These are phyloP conservation scores for Tipula vernalis DNA, from an alignment of 2,888 invertebrate genomes.

Conservation along the genomic window DNA sequence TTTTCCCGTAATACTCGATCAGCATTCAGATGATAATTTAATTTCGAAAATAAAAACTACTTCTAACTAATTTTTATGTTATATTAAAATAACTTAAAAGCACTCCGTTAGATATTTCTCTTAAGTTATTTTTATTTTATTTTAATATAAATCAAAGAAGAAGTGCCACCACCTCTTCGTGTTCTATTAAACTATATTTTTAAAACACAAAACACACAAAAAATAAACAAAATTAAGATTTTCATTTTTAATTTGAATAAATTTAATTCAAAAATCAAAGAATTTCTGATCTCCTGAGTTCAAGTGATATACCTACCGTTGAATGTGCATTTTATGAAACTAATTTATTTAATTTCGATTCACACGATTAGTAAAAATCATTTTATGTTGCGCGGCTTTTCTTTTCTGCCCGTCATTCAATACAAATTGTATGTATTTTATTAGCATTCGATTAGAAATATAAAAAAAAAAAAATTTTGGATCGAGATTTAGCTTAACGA, in stretches of 20 bases:
- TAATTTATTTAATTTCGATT: not conserved
- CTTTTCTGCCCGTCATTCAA: too few relatives aligned
- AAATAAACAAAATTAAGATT: not conserved
- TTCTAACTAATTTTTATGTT: not conserved
- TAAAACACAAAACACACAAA: not conserved
- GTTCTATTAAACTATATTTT: not conserved
- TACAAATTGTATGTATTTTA: too few relatives aligned
- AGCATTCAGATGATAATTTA: not conserved
- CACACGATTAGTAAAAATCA: too few relatives aligned
- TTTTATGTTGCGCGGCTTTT: too few relatives aligned
- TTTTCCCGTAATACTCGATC: not conserved
- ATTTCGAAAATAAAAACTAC: not conserved
- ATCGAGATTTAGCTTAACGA: not conserved
- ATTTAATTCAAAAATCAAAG: not conserved
- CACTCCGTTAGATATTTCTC: not conserved
- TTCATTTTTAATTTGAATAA: not conserved
- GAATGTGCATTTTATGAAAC: too few relatives aligned
- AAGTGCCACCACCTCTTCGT: not conserved
- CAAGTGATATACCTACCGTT: not conserved
- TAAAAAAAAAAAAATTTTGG: not conserved
- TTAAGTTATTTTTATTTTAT: not conserved
- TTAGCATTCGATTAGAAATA: too few relatives aligned
- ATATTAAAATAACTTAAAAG: not conserved
- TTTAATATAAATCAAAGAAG: not conserved
- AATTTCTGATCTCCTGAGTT: not conserved